Evolutionary conservation across 1,140 invertebrate species (phyloP).

Genomic region (Stenopsyche tienmushanensis): DNA sequence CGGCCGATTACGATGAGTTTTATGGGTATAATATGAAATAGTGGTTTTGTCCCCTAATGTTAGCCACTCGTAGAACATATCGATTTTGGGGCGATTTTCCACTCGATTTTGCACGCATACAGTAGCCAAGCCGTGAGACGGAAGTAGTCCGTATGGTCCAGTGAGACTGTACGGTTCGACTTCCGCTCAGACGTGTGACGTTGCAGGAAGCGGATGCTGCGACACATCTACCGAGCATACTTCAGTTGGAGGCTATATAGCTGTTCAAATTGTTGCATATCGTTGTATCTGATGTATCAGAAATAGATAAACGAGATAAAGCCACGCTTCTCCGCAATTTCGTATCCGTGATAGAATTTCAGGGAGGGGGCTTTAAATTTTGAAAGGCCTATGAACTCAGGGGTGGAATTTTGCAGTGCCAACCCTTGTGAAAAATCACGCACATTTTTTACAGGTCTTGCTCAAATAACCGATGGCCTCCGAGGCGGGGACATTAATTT

Average conservation of each 20-base stretch:
- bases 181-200: conserved; percentile 5
- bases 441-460: conserved; percentile 7
- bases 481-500: conserved; percentile 11
- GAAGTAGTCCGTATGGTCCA: neutral
- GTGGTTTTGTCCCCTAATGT: too few relatives aligned
- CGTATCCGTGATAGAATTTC: neutral
- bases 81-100: conserved; percentile 14
- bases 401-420: too few relatives aligned
- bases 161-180: neutral
- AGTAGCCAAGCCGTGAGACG: neutral
- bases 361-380: too few relatives aligned
- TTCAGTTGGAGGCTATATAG: too few relatives aligned
- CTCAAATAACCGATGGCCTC: conserved; percentile 5
- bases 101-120: conserved; percentile 9
- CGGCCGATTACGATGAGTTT: too few relatives aligned
- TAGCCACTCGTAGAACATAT: too few relatives aligned
- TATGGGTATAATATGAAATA: too few relatives aligned
- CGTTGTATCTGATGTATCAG: too few relatives aligned
- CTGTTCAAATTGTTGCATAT: too few relatives aligned
- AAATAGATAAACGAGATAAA: too few relatives aligned
- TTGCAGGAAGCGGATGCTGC: conserved; percentile 9
- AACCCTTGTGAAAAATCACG: conserved; percentile 3
- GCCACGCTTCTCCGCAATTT: neutral
- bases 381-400: too few relatives aligned
- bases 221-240: neutral